Evolutionary conservation across 2,113 vertebrate species (phyloP).

Genomic region (Chamaea fasciata): DNA sequence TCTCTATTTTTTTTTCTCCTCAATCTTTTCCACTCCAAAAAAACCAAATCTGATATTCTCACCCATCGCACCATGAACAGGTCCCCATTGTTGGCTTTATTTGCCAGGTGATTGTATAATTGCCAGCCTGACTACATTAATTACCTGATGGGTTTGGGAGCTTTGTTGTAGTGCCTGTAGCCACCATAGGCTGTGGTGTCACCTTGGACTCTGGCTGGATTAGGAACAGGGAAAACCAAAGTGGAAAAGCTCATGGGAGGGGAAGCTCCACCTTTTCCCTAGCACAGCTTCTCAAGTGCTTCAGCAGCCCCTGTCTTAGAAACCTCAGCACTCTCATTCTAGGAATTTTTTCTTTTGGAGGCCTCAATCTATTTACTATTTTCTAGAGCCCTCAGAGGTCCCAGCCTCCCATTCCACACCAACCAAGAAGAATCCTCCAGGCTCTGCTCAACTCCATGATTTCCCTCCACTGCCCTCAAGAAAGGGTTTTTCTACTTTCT

Average conservation of each 20-base stretch:
- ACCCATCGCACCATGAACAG: neutral
- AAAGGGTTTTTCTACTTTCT: neutral
- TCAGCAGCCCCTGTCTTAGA: neutral
- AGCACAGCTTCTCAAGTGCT: neutral
- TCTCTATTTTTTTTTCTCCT: neutral
- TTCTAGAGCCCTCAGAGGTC: neutral
- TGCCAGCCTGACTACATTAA: neutral
- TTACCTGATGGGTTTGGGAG: neutral
- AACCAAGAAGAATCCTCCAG: neutral
- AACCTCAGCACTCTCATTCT: neutral
- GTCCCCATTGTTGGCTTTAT: accelerated
- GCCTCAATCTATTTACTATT: neutral
- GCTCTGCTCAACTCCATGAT: neutral
- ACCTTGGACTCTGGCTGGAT: neutral
- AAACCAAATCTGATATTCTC: neutral
- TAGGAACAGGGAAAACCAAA: neutral
- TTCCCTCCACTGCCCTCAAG: neutral
- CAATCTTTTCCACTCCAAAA: neutral
- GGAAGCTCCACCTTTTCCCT: neutral
- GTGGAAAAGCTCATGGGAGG: neutral
- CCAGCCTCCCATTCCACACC: neutral
- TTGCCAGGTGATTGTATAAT: neutral
- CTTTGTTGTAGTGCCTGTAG: neutral
- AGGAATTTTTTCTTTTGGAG: neutral
- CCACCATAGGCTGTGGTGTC: neutral